These are phyloP conservation scores for Dicaeum eximium DNA, from an alignment of 2,113 vertebrate species.

Conservation along the genomic window DNA sequence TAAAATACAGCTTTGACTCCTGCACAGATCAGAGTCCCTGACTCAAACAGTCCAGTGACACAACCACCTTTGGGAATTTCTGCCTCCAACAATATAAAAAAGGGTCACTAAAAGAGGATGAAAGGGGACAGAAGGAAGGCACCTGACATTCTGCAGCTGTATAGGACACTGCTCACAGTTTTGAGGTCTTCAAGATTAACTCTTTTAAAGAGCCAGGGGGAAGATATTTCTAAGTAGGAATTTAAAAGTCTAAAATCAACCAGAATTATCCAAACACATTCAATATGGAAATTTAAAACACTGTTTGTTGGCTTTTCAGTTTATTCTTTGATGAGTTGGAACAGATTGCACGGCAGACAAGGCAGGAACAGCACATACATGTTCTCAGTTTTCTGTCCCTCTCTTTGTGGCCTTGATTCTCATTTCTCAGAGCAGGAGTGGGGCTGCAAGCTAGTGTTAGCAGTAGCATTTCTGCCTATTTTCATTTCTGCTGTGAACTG, in stretches of 20 bases:
- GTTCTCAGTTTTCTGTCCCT: not conserved
- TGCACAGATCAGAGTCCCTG: not conserved
- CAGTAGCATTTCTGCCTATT: not conserved
- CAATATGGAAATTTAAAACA: not conserved
- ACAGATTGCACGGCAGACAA: not conserved
- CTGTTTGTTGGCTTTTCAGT: constrained; percentile 12
- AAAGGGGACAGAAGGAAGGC: not conserved
- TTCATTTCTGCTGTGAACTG: not conserved
- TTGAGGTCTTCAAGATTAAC: not conserved
- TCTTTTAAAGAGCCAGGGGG: not conserved
- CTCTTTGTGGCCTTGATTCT: not conserved
- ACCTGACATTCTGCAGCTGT: not conserved
- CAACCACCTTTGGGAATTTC: not conserved
- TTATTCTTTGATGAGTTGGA: not conserved
- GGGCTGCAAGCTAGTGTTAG: not conserved
- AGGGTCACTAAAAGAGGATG: not conserved
- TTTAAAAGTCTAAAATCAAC: not conserved
- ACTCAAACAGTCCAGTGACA: not conserved
- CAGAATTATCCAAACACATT: not conserved
- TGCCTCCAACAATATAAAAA: not conserved
- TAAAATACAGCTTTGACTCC: not conserved
- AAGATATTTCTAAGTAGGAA: not conserved
- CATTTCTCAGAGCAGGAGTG: not conserved
- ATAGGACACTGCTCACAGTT: not conserved
- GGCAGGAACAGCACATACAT: not conserved